These are phyloP conservation scores for Pterophyllum scalare DNA, from an alignment of 2,113 vertebrate genomes.

Conservation along the genomic window DNA sequence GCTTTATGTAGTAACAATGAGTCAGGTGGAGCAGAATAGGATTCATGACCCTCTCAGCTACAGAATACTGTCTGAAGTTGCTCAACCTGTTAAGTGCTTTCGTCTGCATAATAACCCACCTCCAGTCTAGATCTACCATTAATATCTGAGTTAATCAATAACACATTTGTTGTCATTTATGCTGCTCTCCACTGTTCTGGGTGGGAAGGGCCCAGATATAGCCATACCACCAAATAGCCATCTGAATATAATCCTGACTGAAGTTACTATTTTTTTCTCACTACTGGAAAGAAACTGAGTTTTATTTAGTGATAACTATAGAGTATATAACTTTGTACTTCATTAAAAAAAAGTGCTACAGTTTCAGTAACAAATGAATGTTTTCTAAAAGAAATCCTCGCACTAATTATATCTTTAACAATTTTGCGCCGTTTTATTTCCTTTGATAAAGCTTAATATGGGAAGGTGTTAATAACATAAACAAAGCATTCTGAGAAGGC, in stretches of 20 bases:
- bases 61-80: background rate
- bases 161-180: background rate
- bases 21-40: background rate
- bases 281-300: background rate
- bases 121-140: background rate
- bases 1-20: background rate
- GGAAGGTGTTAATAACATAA: slow-evolving; percentile 11
- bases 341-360: background rate
- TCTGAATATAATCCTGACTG: background rate
- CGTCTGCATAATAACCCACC: too few species aligned
- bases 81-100: background rate
- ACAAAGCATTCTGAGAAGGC: slow-evolving; percentile 39
- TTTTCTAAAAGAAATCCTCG: background rate
- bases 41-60: background rate
- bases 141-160: background rate
- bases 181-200: background rate
- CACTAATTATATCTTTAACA: slow-evolving; percentile 40
- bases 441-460: slow-evolving; percentile 19
- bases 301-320: background rate
- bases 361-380: background rate
- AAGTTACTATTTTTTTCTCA: background rate
- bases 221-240: too few species aligned
- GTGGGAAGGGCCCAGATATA: too few species aligned
- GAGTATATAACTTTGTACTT: background rate
- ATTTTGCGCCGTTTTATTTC: slow-evolving; percentile 1